Base-by-base conservation (phyloP, 2,113 vertebrate genomes). In the Xerus inauris region DNA sequence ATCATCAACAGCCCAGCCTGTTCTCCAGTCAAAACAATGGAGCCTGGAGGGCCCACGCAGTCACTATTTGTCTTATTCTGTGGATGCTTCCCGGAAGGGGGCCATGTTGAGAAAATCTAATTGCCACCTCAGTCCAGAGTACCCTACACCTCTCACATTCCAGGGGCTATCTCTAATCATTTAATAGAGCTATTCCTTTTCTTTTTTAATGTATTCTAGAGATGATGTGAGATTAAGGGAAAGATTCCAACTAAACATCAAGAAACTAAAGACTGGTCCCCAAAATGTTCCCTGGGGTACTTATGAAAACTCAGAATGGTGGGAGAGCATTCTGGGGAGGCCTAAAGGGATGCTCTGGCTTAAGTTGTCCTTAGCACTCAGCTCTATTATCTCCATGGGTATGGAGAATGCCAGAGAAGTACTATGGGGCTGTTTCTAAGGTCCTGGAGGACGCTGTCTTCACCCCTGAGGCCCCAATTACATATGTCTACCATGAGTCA, bases 201-300 rank as follows among this genome's bases (percentile, higher is more conserved):
- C 32, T 80, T 64, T 83, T 83, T 28, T 20, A 57, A 93, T 38
- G 17, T 77, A 81, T 5, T 94, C 64, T 49, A 89, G 45, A 47
- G 51, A 90, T 83, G 30, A 75, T 87, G 62, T 92, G 89, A 94
- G 30, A 75, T 8, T 24, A 82, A 64, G 4, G 32, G 24, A 82
- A 77, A 87, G 83, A 94, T 72, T 90, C 59, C 81, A 92, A 85
- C 14, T 71, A 35, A 92, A 82, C 9, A 32, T 81, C 38, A 95
- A 94, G 40, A 92, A 94, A 82, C 92, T 38, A 81, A 94, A 38
- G 38, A 67, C 45, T 59, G 59, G 40, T 42, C 57, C 19, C 54
- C 38, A 54, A 51, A 51, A 69, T 28, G 24, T 28, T 35, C 72
- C 85, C 57, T 86, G 14, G 22, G n/a, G 6, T 49, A 69, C 47